Conservation (phyloP, 2,113 vertebrate genomes). For the Ariopsis seemanni region DNA sequence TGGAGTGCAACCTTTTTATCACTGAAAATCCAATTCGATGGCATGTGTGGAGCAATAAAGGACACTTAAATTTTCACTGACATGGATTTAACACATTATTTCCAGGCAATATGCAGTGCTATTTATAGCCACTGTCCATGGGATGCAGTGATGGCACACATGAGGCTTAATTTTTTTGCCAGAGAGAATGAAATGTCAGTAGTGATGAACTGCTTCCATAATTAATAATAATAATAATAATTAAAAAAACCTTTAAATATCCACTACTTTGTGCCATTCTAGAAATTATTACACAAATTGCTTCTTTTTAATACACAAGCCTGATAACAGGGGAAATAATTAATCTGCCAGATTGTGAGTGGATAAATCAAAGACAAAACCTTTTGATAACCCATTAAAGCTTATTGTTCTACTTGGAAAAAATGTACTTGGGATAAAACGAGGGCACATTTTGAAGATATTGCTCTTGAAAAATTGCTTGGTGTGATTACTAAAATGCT, state of each 20-base stretch:
- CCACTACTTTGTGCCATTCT: conserved; percentile 38
- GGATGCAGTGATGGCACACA: conserved; percentile 19
- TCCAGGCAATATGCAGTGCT: conserved; percentile 19
- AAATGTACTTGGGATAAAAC: conserved; percentile 6
- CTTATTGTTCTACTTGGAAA: not conserved
- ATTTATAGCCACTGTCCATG: conserved; percentile 28
- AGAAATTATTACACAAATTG: conserved; percentile 47
- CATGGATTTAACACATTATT: conserved; percentile 41
- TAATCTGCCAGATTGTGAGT: conserved; percentile 12
- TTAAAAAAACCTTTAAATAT: conserved; percentile 44
- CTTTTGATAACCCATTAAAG: not conserved
- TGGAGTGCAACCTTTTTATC: not conserved
- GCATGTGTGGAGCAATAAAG: not conserved
- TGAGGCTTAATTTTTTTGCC: conserved; percentile 34
- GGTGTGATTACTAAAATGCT: conserved; percentile 2
- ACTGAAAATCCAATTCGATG: not conserved
- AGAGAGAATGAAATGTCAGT: conserved; percentile 46
- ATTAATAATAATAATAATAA: conserved; percentile 32
- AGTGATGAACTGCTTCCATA: conserved; percentile 45
- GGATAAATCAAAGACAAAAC: conserved; percentile 43
- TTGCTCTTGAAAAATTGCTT: not conserved
- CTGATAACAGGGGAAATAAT: conserved; percentile 30
- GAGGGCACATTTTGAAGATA: conserved; percentile 16
- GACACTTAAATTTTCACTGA: conserved; percentile 23
- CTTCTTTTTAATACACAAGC: conserved; percentile 29